Evolutionary conservation across 2,888 invertebrate species (phyloP).

Genomic region (Tetrapedia diversipes): DNA sequence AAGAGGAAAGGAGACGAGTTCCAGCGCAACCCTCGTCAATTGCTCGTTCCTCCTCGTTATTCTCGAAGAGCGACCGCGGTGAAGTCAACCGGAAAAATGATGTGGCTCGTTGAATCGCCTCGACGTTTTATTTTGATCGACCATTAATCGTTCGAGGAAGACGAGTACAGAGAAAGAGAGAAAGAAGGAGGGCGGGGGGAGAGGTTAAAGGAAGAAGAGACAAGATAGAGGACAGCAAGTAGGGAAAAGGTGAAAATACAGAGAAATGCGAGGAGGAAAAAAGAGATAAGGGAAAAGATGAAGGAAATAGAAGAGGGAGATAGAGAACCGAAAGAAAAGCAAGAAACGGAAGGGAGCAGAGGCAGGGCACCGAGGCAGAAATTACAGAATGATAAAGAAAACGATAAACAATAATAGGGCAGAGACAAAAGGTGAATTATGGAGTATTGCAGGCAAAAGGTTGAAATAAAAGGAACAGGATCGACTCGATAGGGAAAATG

Average conservation of each 20-base stretch:
- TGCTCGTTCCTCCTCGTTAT: no score
- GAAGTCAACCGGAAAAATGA: constrained; percentile 32
- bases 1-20: constrained; percentile 2
- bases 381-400: not conserved
- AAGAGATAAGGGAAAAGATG: not conserved
- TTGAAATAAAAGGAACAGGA: no score
- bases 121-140: constrained; percentile 18
- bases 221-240: not conserved
- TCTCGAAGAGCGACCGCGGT: not conserved
- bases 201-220: not conserved
- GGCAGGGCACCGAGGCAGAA: no score
- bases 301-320: not conserved
- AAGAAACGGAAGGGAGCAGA: no score
- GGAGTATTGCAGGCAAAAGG: no score
- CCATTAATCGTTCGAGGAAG: not conserved
- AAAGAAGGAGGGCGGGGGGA: no score
- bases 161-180: not conserved
- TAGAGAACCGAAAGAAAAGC: no score
- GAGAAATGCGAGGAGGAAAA: not conserved
- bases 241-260: not conserved
- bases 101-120: constrained; percentile 6
- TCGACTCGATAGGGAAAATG: not conserved
- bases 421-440: no score
- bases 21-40: not conserved
- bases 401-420: no score